These are phyloP conservation scores for Threskiornis aethiopicus DNA, from an alignment of 2,797 vertebrate genomes.

Conservation along the genomic window DNA sequence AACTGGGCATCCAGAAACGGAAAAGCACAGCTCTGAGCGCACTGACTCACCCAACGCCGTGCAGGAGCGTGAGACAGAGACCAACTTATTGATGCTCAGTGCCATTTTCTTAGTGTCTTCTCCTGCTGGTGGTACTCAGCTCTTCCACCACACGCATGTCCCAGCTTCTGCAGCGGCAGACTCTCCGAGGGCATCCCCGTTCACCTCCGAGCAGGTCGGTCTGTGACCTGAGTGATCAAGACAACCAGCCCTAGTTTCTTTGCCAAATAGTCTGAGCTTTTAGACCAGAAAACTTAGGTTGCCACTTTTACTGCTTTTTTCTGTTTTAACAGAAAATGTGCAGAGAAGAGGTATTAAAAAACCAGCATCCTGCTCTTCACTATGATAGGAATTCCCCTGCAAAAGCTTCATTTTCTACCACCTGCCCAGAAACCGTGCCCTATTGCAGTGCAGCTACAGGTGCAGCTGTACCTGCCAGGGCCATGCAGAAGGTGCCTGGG, in stretches of 20 bases:
- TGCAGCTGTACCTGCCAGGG: not conserved
- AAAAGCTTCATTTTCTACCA: not conserved
- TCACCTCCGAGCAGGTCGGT: not conserved
- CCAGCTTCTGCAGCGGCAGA: not conserved
- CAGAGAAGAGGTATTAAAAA: not conserved
- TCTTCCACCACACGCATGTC: not conserved
- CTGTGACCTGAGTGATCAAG: not conserved
- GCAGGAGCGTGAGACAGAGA: not conserved
- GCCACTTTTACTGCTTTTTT: not conserved
- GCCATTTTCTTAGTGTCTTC: not conserved
- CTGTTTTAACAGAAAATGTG: not conserved
- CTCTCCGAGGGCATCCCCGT: no score
- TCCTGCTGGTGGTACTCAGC: not conserved
- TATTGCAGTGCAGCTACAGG: not conserved
- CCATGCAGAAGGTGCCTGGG: not conserved
- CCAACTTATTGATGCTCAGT: not conserved
- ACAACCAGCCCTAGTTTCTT: not conserved
- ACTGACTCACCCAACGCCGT: not conserved
- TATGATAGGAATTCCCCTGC: not conserved
- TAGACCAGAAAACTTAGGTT: not conserved
- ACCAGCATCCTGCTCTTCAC: not conserved
- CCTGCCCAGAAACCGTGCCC: not conserved
- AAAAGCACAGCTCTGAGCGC: not conserved
- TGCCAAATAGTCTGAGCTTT: not conserved
- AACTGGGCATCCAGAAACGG: not conserved